phyloP scores from a whole-genome alignment of 2,113 vertebrate genomes.

The Cnemophilus loriae region DNA sequence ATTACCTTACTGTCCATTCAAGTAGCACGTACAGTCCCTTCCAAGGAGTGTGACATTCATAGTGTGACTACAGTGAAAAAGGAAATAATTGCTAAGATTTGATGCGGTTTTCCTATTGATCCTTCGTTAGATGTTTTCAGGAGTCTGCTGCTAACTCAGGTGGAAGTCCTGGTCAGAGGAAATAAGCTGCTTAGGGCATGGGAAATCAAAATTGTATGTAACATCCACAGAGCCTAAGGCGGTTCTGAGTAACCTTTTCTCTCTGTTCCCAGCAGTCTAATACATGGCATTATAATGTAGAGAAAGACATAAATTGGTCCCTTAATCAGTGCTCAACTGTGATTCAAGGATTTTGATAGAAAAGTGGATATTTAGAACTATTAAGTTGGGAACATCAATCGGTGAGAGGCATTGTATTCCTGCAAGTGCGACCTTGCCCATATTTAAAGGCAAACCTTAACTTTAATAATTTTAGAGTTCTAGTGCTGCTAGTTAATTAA shows the following conservation, averaged over 20 bases:
- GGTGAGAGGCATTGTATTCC: not conserved
- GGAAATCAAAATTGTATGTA: not conserved
- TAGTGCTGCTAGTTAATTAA: not conserved
- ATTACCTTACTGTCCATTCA: constrained; percentile 30
- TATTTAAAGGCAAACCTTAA: not conserved
- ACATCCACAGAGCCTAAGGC: not conserved
- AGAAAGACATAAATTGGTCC: not conserved
- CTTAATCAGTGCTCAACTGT: not conserved
- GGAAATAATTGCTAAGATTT: constrained; percentile 32
- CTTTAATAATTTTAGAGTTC: not conserved
- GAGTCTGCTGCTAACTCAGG: not conserved
- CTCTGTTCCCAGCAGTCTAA: not conserved
- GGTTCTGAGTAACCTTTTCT: not conserved
- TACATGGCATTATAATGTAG: not conserved
- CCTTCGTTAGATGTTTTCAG: not conserved
- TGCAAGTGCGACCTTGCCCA: not conserved
- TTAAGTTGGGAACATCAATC: not conserved
- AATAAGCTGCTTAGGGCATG: not conserved
- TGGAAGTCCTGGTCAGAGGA: not conserved
- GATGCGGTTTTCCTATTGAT: constrained; percentile 26
- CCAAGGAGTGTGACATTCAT: not conserved
- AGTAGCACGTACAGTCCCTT: not conserved
- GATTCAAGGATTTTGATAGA: not conserved
- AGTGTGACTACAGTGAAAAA: not conserved
- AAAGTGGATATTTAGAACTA: not conserved